phyloP scores from a whole-genome alignment of 1,140 invertebrate genomes.

The Zaprionus inermis region DNA sequence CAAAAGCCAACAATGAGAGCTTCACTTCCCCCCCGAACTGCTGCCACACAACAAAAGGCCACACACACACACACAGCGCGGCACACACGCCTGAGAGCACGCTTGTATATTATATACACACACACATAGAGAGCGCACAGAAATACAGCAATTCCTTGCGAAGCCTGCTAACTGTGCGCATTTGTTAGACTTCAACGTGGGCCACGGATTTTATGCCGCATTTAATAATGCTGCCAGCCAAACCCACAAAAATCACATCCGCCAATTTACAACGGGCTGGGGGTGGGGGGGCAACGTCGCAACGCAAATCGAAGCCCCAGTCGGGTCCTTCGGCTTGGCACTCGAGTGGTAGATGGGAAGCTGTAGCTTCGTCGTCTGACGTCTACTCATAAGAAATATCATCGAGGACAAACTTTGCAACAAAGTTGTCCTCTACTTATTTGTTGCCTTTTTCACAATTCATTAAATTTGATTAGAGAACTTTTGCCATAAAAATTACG shows the following conservation, averaged over 20 bases:
- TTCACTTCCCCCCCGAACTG: conserved; percentile 14
- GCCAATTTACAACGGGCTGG: conserved; percentile 69
- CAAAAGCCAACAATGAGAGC: conserved; percentile 60
- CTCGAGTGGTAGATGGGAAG: not conserved
- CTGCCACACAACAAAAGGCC: conserved; percentile 55
- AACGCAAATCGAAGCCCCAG: conserved; percentile 65
- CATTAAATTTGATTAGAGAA: conserved; percentile 83
- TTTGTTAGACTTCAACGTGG: conserved; percentile 74
- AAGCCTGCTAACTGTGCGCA: conserved; percentile 75
- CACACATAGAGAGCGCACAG: not conserved
- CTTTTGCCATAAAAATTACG: conserved; percentile 83
- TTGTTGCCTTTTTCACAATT: conserved; percentile 83
- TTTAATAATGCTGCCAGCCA: conserved; percentile 69
- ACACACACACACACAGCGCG: conserved; percentile 14
- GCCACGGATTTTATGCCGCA: conserved; percentile 76
- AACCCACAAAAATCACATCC: conserved; percentile 80
- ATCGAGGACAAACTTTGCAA: conserved; percentile 76
- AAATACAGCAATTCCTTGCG: conserved; percentile 66
- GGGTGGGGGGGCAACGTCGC: not conserved
- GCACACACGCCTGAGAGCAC: not conserved
- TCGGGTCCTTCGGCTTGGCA: conserved; percentile 27
- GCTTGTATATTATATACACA: conserved; percentile 14
- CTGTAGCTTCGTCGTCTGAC: conserved; percentile 42
- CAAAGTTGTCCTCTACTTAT: conserved; percentile 79
- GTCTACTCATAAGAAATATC: conserved; percentile 80